A percentile compares a stretch with the other conserved stretches of the same genome.
Conservation (phyloP, 1,140 invertebrate species). For the Diorhabda carinulata region DNA sequence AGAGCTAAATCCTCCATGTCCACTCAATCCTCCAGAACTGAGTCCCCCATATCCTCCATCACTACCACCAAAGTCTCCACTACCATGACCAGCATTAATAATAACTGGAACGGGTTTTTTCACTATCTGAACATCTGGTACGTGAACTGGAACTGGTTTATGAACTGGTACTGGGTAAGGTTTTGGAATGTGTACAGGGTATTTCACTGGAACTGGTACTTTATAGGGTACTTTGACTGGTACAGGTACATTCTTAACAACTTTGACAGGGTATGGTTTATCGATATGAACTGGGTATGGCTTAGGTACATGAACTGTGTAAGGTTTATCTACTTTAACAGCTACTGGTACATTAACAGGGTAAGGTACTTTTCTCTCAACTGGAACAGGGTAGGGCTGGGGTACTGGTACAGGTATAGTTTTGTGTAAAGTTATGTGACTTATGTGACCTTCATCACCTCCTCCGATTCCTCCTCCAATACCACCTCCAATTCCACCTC, state of each 20-base stretch:
- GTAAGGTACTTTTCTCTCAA: conserved; percentile 41
- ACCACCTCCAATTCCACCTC: conserved; percentile 8
- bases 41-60: conserved; percentile 26
- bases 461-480: conserved; percentile 15
- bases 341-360: conserved; percentile 44
- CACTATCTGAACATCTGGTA: conserved; percentile 51
- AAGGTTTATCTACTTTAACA: conserved; percentile 39
- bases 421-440: conserved; percentile 37
- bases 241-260: conserved; percentile 52
- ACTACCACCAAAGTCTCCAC: conserved; percentile 19
- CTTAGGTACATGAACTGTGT: conserved; percentile 40
- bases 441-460: conserved; percentile 28
- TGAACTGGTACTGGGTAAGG: conserved; percentile 42
- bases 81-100: conserved; percentile 37
- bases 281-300: conserved; percentile 47
- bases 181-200: conserved; percentile 46
- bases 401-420: conserved; percentile 40
- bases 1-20: conserved; percentile 19
- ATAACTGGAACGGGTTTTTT: conserved; percentile 59
- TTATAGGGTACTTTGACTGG: conserved; percentile 56
- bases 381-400: conserved; percentile 43
- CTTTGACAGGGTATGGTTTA: conserved; percentile 55
- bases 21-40: conserved; percentile 28
- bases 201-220: conserved; percentile 52
- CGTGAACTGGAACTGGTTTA: conserved; percentile 46